These are phyloP conservation scores for Thera britannica DNA, from an alignment of 2,888 invertebrate genomes.

Conservation along the genomic window DNA sequence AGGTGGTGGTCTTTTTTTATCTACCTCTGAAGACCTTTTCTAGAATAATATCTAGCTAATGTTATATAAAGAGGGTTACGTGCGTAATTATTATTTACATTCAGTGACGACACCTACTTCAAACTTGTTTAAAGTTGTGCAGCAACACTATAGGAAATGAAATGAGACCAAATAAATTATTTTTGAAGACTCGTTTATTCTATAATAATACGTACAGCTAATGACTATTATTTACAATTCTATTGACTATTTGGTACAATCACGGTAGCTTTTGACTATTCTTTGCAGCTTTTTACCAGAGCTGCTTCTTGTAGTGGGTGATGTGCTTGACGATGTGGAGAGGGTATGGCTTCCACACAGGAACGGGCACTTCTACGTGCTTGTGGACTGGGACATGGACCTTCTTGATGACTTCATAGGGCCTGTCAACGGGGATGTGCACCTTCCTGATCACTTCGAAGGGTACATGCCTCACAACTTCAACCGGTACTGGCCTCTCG, in stretches of 20 bases:
- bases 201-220: constrained; percentile 65
- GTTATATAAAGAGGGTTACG: no score
- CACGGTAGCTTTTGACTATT: constrained; percentile 54
- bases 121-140: neutral
- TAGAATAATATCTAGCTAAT: no score
- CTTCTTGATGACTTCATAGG: constrained; percentile 78
- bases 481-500: constrained; percentile 74
- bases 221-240: constrained; percentile 81
- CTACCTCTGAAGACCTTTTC: no score
- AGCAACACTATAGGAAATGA: neutral
- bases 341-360: constrained; percentile 79
- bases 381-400: constrained; percentile 74
- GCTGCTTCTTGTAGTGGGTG: constrained; percentile 79
- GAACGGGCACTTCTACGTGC: constrained; percentile 74
- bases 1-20: no score
- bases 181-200: constrained; percentile 37
- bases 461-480: constrained; percentile 73
- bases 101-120: no score
- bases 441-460: constrained; percentile 76
- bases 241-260: constrained; percentile 81
- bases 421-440: constrained; percentile 72
- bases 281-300: constrained; percentile 10
- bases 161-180: constrained; percentile 22
- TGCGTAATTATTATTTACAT: no score
- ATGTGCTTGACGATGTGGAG: constrained; percentile 80